A percentile compares a stretch with the other conserved stretches of the same genome.
Evolutionary conservation across 35 echinoderm and acorn worm species (phyloP).

Genomic region (Patiria miniata): DNA sequence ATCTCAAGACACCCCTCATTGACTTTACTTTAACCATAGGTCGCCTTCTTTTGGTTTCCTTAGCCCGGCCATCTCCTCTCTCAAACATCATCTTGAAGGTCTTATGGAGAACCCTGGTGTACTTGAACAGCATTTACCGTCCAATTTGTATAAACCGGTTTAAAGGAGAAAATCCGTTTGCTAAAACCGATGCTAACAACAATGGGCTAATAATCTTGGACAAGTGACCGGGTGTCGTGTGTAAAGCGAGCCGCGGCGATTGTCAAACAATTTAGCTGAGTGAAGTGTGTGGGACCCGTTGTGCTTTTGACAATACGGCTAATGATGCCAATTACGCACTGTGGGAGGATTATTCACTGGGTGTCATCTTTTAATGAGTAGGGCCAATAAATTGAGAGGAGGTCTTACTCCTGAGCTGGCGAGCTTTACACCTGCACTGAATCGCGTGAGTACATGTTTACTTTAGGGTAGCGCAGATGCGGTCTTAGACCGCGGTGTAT

Average conservation of each 20-base stretch:
- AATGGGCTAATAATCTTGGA: not conserved
- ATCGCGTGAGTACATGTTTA: conserved; percentile 18
- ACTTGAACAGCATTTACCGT: not conserved
- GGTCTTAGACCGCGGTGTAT: not conserved
- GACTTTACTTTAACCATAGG: too few species aligned
- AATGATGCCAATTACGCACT: conserved; percentile 1
- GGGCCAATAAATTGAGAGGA: not conserved
- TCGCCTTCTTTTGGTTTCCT: too few species aligned
- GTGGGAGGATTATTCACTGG: not conserved
- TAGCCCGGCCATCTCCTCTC: too few species aligned
- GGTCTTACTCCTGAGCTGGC: not conserved
- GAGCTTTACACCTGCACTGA: conserved; percentile 5
- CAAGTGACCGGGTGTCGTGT: conserved; percentile 1
- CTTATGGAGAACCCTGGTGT: too few species aligned
- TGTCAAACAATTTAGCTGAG: conserved; percentile 19
- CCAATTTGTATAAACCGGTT: not conserved
- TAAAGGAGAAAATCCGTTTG: not conserved
- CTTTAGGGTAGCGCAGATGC: not conserved
- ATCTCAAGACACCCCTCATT: too few species aligned
- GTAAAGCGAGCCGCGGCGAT: not conserved
- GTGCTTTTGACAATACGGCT: conserved; percentile 25
- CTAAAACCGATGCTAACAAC: not conserved
- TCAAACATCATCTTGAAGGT: too few species aligned
- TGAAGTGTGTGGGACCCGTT: not conserved
- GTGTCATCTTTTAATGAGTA: conserved; percentile 15